Conservation (phyloP, 2,888 invertebrate genomes). For the Oscheius myriophilus region DNA sequence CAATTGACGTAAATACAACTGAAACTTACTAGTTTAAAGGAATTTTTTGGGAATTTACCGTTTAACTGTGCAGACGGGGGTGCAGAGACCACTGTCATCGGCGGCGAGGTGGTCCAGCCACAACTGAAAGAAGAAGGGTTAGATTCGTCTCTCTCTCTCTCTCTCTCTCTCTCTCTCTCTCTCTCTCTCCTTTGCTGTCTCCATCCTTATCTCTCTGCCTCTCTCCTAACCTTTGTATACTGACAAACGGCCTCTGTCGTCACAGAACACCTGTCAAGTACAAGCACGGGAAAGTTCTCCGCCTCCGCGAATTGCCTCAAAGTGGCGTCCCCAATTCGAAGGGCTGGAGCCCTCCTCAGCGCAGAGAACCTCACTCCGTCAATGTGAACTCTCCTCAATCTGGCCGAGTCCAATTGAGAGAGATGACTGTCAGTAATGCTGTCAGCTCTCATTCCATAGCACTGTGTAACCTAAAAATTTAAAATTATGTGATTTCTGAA, state of each 20-base stretch:
- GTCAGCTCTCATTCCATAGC: slow-evolving; percentile 41
- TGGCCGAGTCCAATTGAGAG: slow-evolving; percentile 38
- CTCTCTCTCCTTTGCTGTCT: neutral
- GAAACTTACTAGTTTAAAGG: no score
- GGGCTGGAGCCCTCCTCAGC: slow-evolving; percentile 11
- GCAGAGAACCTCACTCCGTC: slow-evolving; percentile 41
- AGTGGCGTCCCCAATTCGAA: slow-evolving; percentile 44
- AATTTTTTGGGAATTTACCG: neutral
- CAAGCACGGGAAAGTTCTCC: slow-evolving; percentile 45
- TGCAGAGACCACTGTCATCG: neutral
- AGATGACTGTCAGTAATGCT: slow-evolving; percentile 46
- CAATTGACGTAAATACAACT: slow-evolving; percentile 45
- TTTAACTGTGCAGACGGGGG: slow-evolving; percentile 38
- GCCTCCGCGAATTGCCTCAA: slow-evolving; percentile 34
- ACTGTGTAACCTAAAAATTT: slow-evolving; percentile 32
- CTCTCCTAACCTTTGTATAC: slow-evolving; percentile 36
- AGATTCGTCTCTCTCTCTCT: no score
- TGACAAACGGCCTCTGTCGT: slow-evolving; percentile 47
- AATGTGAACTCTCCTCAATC: slow-evolving; percentile 39
- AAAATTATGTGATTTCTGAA: neutral
- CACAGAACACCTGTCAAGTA: slow-evolving; percentile 46
- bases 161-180: neutral
- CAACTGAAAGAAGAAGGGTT: slow-evolving; percentile 8
- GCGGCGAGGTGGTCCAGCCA: slow-evolving; percentile 13
- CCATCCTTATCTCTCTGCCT: neutral